A percentile compares a stretch with the other conserved stretches of the same genome.
Evolutionary conservation across 2,113 vertebrate genomes (phyloP).

Genomic region (Athene noctua): DNA sequence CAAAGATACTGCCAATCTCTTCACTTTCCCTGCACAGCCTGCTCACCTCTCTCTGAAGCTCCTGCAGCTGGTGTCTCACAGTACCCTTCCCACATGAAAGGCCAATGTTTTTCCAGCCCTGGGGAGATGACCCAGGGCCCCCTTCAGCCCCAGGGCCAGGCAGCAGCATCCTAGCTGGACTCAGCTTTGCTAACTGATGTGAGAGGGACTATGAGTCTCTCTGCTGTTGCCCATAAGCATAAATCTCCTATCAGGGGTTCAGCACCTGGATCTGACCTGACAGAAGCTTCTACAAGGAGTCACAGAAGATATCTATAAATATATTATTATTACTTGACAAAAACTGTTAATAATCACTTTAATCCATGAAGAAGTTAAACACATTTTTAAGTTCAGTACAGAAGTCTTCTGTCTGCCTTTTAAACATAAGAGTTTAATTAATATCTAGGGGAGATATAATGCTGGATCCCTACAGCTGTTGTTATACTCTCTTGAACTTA

Average conservation of each 20-base stretch:
- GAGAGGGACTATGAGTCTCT: background rate
- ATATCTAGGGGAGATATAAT: background rate
- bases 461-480: background rate
- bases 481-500: background rate
- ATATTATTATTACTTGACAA: background rate
- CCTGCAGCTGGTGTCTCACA: background rate
- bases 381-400: background rate
- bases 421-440: background rate
- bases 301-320: rapidly evolving
- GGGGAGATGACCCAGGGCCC: too few species aligned
- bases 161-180: background rate
- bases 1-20: background rate
- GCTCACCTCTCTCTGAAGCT: background rate
- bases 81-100: background rate
- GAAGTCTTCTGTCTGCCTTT: background rate
- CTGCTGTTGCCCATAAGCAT: background rate
- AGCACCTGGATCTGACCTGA: background rate
- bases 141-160: background rate
- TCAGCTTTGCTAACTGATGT: background rate
- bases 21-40: background rate
- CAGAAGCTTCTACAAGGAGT: background rate
- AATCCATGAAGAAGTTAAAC: background rate
- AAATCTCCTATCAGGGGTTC: rapidly evolving
- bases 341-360: rapidly evolving
- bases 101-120: background rate